Evolutionary conservation across 1,140 invertebrate species (phyloP), one percentile per base, ranked within the genome.

Genomic region (Aphelinus atriplicis): DNA sequence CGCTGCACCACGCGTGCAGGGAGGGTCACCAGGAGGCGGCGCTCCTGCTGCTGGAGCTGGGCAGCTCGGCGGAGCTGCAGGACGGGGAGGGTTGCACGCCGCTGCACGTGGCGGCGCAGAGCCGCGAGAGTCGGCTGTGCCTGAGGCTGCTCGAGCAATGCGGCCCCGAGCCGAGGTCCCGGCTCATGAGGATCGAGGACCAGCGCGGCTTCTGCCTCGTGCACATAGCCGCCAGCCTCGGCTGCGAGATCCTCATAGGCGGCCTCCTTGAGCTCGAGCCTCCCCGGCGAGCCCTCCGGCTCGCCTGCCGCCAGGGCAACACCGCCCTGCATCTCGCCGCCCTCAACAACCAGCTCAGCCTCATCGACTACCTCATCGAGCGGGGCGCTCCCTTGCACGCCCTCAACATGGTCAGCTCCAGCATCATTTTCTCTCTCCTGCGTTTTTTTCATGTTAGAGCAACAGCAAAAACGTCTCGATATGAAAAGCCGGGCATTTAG

Each of bases 81-180:
- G 95, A 96, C 88, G 89, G 90, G 67, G 92, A 94, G 53, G 94
- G 93, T 10, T 94, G 95, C 79, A 93, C 93, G 0, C 92, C 95
- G 0, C 88, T 97, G 9, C 95, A 97, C 83, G 9, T 69, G 6
- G 67, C 67, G 45, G 56, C 56, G 9, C 6, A 9, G 4, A 42
- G 4, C 7, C 55, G 67, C 45, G 67, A 69, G 45, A 69, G 67
- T 10, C 55, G 47, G 4, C 67, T 69, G 0, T 69, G 56, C 45
- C 4, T 42, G 2, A 26, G 56, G 55, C 45, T 69, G 3, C n/a
- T 69, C 55, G 58, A 26, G 42, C n/a, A 7, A 7, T 42, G 7
- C 51, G 42, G 26, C 2, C 51, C 1, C 42, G 42, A 7, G 53
- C 43, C 43, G 45, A 7, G 62, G 9, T 6, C 46, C 7, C 42